phyloP scores from a whole-genome alignment of 2,888 invertebrate genomes.

The Prosapia bicincta region DNA sequence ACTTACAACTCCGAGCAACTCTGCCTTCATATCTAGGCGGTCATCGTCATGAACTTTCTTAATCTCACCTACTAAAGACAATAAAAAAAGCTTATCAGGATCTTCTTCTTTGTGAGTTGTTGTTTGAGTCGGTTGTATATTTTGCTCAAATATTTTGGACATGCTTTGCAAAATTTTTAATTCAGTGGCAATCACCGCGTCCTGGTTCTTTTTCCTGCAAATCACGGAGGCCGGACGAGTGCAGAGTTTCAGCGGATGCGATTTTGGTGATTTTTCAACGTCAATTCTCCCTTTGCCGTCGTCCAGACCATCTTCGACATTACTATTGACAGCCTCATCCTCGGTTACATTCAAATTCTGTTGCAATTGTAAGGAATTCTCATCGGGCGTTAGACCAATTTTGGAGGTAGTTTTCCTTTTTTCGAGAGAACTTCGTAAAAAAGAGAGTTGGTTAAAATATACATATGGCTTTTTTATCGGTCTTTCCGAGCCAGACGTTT shows the following conservation, averaged over 20 bases:
- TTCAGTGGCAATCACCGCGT: neutral
- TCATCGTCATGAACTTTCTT: conserved; percentile 8
- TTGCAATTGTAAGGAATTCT: too few relatives aligned
- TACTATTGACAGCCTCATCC: too few relatives aligned
- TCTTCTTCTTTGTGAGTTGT: neutral
- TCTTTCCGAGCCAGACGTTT: too few relatives aligned
- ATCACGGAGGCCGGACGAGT: neutral
- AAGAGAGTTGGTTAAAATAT: too few relatives aligned
- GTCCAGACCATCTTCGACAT: too few relatives aligned
- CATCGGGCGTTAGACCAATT: too few relatives aligned
- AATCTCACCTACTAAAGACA: neutral
- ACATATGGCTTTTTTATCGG: too few relatives aligned
- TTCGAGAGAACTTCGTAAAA: too few relatives aligned
- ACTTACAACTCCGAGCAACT: neutral
- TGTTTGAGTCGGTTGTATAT: neutral
- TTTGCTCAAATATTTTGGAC: neutral
- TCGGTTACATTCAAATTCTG: too few relatives aligned
- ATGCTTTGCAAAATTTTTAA: neutral
- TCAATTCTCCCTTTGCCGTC: too few relatives aligned
- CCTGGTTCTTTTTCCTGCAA: neutral
- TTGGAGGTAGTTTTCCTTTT: too few relatives aligned
- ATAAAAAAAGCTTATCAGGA: neutral
- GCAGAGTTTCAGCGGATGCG: neutral
- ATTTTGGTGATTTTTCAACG: neutral
- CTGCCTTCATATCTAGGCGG: neutral